Evolutionary conservation across 2,888 invertebrate species (phyloP), one percentile per base, ranked within the genome.

Genomic region (Drosophila neoperkinsi): DNA sequence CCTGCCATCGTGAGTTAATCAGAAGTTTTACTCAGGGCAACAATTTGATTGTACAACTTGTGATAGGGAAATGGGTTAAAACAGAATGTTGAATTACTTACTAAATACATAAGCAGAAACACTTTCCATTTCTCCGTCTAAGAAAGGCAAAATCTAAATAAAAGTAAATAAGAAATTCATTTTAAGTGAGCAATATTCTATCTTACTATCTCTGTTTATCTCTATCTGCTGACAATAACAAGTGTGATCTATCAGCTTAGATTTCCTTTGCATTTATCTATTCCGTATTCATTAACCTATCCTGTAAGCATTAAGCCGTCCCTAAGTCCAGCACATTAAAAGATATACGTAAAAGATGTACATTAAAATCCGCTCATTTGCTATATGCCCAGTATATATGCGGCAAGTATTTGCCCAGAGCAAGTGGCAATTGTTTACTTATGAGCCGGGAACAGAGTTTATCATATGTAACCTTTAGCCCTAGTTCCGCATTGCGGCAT

Each of bases 371-470:
- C 51, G 36, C 41, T 51, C 28, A 30, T 16, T 60, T 46, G 46
- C 0, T 5, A 25, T 30, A 25, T 60, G 51, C 41, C 60, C 43
- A 30, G 43, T 46, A 46, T 18, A 7, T 18, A 6, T 38, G 43
- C 28, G 49, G n/a, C 16, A 21, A 41, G 51, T 21, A 50, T 57
- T 56, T 56, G 68, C 18, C 57, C n/a, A n/a, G 6, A 64, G 62
- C 64, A 62, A 66, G 58, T 33, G 11, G 21, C 73, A 62, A 68
- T 33, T 78, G 79, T 79, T 74, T 65, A 52, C 74, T 58, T 73
- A 50, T 58, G 56, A 38, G 11, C 52, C 56, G 38, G 53, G 31
- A 52, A 50, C 38, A 25, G 28, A 52, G 30, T 51, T 51, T n/a
- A 28, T 46, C 46, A 46, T 25, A 25, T 25, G 16, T n/a, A 66